Evolutionary conservation across 92 coral and sea anemone genomes (phyloP), one percentile per base, ranked within the genome.

Genomic region (Nematostella vectensis): DNA sequence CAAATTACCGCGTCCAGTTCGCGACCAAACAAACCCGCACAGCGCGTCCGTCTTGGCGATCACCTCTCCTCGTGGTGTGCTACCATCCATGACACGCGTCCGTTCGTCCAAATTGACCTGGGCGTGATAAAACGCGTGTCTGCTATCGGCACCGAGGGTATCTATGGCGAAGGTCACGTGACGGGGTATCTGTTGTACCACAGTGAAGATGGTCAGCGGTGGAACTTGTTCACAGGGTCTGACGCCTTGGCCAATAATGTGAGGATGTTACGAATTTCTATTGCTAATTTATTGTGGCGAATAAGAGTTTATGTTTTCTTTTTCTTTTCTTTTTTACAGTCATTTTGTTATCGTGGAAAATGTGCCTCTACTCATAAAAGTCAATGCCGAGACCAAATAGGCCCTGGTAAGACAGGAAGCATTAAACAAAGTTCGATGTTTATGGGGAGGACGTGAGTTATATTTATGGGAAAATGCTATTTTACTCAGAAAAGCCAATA

Each of bases 51-150:
- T 16, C 54, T 72, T 13, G 25, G 30, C 52, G 60, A 80, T 18
- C 22, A 10, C 11, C n/a, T n/a, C n/a, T 67, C 67, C 30, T 62
- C 69, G 10, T 79, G 86, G 85, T 78, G 85, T 21, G 85, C 82
- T 1, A 60, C 45, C 2, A 29, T 18, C 29, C 25, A 20, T 10
- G 62, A 75, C 33, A 59, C 63, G 31, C 31, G 39, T 0, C 83
- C 75, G 54, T 70, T 56, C 47, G 24, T 81, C 9, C 83, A 81
- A 55, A 59, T 81, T 22, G 88, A 81, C 39, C 69, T 81, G 11
- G 88, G 83, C 1, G 61, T 65, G 73, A 83, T 44, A n/a, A 59
- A 66, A 31, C 62, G 11, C 3, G 15, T 82, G 2, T 25, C 84
- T 20, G 69, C 72, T 1, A 27, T 82, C 17, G 58, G 68, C 11